Percentiles rank a stretch among this genome's conserved stretches.
These are phyloP conservation scores for Ptychochromis oligacanthus DNA, from an alignment of 2,113 vertebrate genomes.

Conservation along the genomic window DNA sequence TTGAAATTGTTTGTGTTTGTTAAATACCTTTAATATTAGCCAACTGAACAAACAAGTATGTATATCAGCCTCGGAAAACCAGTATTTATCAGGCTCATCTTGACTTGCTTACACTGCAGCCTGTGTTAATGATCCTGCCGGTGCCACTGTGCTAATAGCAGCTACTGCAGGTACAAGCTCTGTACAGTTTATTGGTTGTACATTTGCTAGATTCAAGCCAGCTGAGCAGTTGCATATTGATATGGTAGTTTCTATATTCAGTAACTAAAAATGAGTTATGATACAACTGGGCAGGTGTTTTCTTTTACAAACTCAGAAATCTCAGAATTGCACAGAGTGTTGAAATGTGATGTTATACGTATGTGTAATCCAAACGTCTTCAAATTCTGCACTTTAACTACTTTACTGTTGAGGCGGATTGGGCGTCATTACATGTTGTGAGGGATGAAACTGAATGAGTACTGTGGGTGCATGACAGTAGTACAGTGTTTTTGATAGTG, in stretches of 20 bases:
- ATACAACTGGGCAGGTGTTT: neutral
- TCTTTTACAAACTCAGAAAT: conserved; percentile 3
- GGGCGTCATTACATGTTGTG: neutral
- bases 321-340: neutral
- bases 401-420: conserved; percentile 28
- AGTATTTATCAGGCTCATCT: neutral
- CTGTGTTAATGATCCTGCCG: neutral
- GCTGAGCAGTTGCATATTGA: conserved; percentile 34
- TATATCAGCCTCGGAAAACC: neutral
- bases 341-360: conserved; percentile 5
- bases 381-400: conserved; percentile 66
- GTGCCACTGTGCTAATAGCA: conserved; percentile 11
- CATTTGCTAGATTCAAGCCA: conserved; percentile 2
- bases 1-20: neutral
- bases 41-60: neutral
- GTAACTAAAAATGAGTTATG: neutral
- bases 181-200: neutral
- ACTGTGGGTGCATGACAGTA: neutral
- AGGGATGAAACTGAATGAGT: neutral
- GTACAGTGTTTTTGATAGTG: neutral
- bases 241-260: conserved; percentile 18
- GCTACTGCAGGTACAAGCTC: conserved; percentile 1
- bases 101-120: neutral
- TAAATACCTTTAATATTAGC: neutral
- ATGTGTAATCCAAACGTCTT: conserved; percentile 8